Conservation (phyloP, 2,113 vertebrate genomes). For the Glaucidium brasilianum region DNA sequence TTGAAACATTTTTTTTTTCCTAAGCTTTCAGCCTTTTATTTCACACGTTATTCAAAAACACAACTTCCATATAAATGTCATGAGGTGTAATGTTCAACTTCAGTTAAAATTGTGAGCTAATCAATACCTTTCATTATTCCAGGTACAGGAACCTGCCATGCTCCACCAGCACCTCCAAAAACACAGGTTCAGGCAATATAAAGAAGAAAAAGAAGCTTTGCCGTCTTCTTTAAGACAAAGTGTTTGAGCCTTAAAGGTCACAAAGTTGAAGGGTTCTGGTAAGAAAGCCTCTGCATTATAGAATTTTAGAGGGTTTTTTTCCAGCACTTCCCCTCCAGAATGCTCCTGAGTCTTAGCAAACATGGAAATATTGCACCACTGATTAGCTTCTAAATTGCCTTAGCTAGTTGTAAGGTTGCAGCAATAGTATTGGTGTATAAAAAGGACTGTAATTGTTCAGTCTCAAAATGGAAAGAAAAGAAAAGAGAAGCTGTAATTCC, state of each 20-base stretch:
- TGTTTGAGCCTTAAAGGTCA: neutral
- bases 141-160: neutral
- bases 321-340: neutral
- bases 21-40: neutral
- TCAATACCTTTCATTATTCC: neutral
- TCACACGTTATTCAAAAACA: rapidly evolving
- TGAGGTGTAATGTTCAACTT: neutral
- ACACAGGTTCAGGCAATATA: neutral
- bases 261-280: neutral
- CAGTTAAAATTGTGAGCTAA: neutral
- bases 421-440: neutral
- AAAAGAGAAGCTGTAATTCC: neutral
- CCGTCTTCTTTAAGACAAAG: neutral
- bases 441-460: neutral
- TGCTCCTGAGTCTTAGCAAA: neutral
- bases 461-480: neutral
- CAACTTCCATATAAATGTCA: neutral
- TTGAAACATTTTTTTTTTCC: neutral
- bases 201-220: neutral
- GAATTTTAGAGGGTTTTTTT: neutral
- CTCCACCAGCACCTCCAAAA: neutral
- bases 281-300: neutral
- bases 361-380: neutral
- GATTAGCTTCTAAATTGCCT: neutral
- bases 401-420: neutral